Conservation (phyloP, 1,140 invertebrate genomes). For the Anoplophora glabripennis region DNA sequence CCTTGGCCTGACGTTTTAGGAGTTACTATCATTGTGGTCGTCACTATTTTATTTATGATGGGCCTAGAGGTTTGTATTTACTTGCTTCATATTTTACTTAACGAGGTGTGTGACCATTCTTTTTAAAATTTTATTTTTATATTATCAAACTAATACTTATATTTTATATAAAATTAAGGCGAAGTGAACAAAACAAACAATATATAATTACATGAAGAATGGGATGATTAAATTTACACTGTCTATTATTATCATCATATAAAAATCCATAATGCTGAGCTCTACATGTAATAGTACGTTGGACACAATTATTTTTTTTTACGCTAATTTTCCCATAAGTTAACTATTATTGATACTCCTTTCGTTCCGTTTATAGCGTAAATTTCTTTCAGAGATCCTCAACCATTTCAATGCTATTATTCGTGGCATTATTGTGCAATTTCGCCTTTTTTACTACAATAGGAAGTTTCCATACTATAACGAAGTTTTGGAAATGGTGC, state of each 20-base stretch:
- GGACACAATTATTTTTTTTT: neutral
- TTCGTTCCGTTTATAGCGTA: neutral
- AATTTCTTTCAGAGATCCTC: constrained; percentile 25
- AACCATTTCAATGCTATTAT: constrained; percentile 35
- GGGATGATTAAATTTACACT: too few relatives aligned
- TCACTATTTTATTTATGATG: constrained; percentile 67
- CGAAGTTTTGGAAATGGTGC: constrained; percentile 43
- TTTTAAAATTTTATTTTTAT: too few relatives aligned
- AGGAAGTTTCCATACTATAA: constrained; percentile 45
- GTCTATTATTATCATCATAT: too few relatives aligned
- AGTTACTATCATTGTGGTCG: constrained; percentile 62
- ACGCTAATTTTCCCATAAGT: neutral
- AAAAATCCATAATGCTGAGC: neutral
- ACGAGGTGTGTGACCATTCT: too few relatives aligned
- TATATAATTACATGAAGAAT: neutral
- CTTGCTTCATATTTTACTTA: too few relatives aligned
- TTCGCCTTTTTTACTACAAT: constrained; percentile 46
- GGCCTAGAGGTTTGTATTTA: constrained; percentile 64
- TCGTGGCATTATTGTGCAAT: constrained; percentile 36
- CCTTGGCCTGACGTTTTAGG: constrained; percentile 68
- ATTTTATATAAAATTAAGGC: neutral
- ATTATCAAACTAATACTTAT: neutral
- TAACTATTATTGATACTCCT: neutral
- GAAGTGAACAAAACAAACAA: neutral
- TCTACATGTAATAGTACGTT: neutral